Base-by-base conservation (phyloP, 2,888 invertebrate genomes). In the Hirtodrosophila confusa region DNA sequence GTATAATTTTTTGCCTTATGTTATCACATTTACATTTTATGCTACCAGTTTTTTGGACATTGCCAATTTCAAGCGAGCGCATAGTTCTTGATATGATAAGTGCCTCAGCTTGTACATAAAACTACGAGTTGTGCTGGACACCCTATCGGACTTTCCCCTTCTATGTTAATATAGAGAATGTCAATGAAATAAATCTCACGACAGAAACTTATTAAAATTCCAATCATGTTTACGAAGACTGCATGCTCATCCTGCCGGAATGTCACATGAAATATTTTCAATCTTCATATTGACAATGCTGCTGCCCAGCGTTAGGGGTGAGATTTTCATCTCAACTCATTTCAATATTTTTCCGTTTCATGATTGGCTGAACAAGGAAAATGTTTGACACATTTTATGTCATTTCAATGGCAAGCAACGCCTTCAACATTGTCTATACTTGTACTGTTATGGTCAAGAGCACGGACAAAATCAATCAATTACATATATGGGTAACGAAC, bases 161-260 rank as follows among this genome's bases (percentile, higher is more conserved):
- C 58, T 37, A 29, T 45, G 11, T 7, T 31, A 29, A 29, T 31
- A 49, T 45, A 55, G 41, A 50, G 56, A 58, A 58, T 55, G 56
- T 55, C 55, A 60, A 68, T 60, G 45, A 71, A 75, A 49, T 55
- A 51, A 60, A 58, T 69, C 63, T 53, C 36, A 35, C 44, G 63
- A 48, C 62, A 57, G 56, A 51, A 65, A 69, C 80, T 83, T 86
- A 86, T 80, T 80, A 86, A 83, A 79, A 86, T 86, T 86, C 83
- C 73, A 73, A 70, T 70, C 80, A 79, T 73, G 80, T 66, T 60
- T 53, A 47, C 49, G 41, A 43, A 54, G 44, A 47, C 57, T 53
- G 55, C 75, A 60, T 55, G 39, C 49, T 31, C 54, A 54, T 58
- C 54, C 62, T 62, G 60, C 58, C 43, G 36, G 41, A 27, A 24